Evolutionary conservation across 2,888 invertebrate species (phyloP).

Genomic region (Plagodis dolabraria): DNA sequence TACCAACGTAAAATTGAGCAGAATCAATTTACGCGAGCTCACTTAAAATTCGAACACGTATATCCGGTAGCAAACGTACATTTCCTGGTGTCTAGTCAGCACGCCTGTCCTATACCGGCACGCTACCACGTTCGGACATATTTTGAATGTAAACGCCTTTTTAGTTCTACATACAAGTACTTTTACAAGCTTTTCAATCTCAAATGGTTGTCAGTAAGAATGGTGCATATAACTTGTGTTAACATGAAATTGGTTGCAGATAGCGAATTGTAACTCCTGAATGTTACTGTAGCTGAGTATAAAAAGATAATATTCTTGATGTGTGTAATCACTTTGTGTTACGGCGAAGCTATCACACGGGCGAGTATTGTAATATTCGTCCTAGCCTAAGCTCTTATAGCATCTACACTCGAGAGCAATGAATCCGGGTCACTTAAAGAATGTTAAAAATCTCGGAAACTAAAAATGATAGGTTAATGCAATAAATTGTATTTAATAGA

Average conservation of each 20-base stretch:
- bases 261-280: conserved; percentile 63
- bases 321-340: conserved; percentile 80
- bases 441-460: no score
- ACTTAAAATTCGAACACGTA: conserved; percentile 70
- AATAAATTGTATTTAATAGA: no score
- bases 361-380: conserved; percentile 68
- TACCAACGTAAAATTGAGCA: conserved; percentile 56
- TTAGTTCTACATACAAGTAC: conserved; percentile 77
- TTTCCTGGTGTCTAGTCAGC: conserved; percentile 64
- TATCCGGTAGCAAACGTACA: conserved; percentile 64
- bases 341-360: conserved; percentile 68
- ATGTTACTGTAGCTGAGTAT: conserved; percentile 76
- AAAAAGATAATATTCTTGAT: conserved; percentile 81
- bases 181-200: conserved; percentile 82
- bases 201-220: conserved; percentile 65
- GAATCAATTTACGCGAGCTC: conserved; percentile 64
- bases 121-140: conserved; percentile 38
- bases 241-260: conserved; percentile 75
- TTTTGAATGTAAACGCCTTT: conserved; percentile 53
- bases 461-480: no score
- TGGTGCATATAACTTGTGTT: conserved; percentile 81
- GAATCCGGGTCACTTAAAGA: no score
- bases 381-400: conserved; percentile 30
- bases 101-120: conserved; percentile 32
- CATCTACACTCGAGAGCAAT: no score